Evolutionary conservation across 2,113 vertebrate genomes (phyloP), one percentile per base, ranked within the genome.

Genomic region (Passer montanus): DNA sequence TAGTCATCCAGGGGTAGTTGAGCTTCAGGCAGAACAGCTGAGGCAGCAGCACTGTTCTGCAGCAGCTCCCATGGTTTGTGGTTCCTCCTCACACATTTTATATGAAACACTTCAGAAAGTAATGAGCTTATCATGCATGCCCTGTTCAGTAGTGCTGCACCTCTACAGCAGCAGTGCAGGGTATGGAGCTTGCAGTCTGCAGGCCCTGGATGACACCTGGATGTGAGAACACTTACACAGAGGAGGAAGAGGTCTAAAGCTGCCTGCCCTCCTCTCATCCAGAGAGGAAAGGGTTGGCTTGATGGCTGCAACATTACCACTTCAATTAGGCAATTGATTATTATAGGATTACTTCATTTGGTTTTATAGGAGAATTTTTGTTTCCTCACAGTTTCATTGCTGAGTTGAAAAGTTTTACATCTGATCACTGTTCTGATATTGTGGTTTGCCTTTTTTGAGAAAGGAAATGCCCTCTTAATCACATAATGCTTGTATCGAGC

Each of bases 101-200:
- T 31, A 2, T 52, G 24, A 49, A 78, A 35, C 35, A 13, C 22
- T 64, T 9, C 3, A 9, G 55, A 22, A 28, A 46, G 72, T 55
- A 22, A 0, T 31, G 35, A 64, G 27, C 14, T 73, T 31, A 1
- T 7, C 1, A 3, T 53, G 55, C 8, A 0, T 39, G 76, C 43
- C 50, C 1, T 4, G 23, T 30, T 46, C 26, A 30, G 30, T 10
- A 28, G 60, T 5, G 56, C 67, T 83, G 83, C 47, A 28, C 37
- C 43, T 30, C 44, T 2, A 2, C 63, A 59, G 84, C 30, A 60
- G 44, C 72, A 35, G 28, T 5, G 41, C 56, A 14, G 43, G 28
- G 6, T 21, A 3, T 1, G 5, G 49, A 1, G 3, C 31, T n/a
- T 53, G 17, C 66, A 66, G 23, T 17, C 41, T 43, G 44, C 46